These are phyloP conservation scores for Eublepharis macularius DNA, from an alignment of 2,113 vertebrate genomes.

Conservation along the genomic window DNA sequence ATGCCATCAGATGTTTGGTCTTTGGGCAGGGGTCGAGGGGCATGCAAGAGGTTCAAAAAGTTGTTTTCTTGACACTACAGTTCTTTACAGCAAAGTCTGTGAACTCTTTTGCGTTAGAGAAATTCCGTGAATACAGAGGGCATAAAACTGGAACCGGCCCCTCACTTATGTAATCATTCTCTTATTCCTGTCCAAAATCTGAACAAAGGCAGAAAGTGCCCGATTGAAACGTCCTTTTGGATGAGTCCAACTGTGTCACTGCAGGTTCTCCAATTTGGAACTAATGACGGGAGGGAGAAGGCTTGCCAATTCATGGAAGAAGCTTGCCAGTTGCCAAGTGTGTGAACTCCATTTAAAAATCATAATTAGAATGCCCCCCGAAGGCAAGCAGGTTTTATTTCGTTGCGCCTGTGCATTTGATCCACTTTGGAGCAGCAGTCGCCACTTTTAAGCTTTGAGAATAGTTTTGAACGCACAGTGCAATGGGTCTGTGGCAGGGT, in stretches of 20 bases:
- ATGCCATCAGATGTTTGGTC: not conserved
- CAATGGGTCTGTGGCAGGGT: too few species aligned
- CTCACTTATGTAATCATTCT: not conserved
- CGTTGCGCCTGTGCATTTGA: not conserved
- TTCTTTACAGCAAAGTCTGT: not conserved
- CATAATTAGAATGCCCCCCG: not conserved
- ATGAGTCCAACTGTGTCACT: constrained; percentile 34
- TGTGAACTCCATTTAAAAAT: not conserved
- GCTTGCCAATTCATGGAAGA: constrained; percentile 35
- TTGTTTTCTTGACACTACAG: not conserved
- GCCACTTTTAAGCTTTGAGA: too few species aligned
- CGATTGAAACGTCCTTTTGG: constrained; percentile 10
- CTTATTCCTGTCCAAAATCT: not conserved
- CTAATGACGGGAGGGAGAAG: constrained; percentile 46
- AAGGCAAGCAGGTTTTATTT: not conserved
- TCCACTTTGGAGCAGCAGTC: not conserved
- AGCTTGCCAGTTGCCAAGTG: not conserved
- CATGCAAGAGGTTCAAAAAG: too few species aligned
- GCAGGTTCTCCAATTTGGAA: constrained; percentile 56
- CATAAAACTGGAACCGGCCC: not conserved
- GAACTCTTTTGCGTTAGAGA: not conserved
- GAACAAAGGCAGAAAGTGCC: constrained; percentile 9
- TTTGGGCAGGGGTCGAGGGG: not conserved
- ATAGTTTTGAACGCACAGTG: too few species aligned
- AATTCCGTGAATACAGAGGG: not conserved